Evolutionary conservation across 2,888 invertebrate genomes (phyloP).

Genomic region (Electrophaes corylata): DNA sequence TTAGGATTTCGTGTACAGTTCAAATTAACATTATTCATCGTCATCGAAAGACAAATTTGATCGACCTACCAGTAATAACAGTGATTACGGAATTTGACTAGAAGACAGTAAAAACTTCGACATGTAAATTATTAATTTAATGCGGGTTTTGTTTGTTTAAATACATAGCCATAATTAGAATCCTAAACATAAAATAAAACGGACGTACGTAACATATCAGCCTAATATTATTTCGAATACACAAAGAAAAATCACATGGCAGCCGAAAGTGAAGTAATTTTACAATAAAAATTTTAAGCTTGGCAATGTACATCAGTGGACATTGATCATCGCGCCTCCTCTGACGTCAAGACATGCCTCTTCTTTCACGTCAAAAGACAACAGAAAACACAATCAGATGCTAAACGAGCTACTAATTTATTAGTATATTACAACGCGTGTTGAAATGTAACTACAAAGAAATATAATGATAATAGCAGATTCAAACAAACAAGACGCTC

Average conservation of each 20-base stretch:
- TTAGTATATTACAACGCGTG: constrained; percentile 19
- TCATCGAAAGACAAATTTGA: constrained; percentile 28
- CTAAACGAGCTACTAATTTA: constrained; percentile 6
- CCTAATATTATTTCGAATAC: neutral
- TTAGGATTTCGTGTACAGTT: constrained; percentile 47
- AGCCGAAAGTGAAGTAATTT: constrained; percentile 23
- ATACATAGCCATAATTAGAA: too few species aligned
- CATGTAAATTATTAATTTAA: neutral
- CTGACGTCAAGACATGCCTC: constrained; percentile 53
- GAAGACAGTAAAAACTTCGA: constrained; percentile 17
- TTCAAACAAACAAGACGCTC: constrained; percentile 6
- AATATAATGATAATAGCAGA: constrained; percentile 4
- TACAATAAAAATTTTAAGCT: constrained; percentile 35
- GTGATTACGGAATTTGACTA: constrained; percentile 7
- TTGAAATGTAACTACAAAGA: constrained; percentile 30
- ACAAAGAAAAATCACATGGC: constrained; percentile 10
- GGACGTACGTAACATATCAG: neutral
- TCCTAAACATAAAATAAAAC: too few species aligned
- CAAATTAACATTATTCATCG: constrained; percentile 49
- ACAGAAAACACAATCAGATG: constrained; percentile 33
- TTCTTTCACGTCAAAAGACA: constrained; percentile 40
- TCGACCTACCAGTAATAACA: neutral
- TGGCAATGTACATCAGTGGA: constrained; percentile 56
- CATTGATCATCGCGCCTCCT: constrained; percentile 63
- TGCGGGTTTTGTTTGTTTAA: neutral